Conservation (phyloP, 2,797 vertebrate genomes). For the Phoeniculus purpureus region DNA sequence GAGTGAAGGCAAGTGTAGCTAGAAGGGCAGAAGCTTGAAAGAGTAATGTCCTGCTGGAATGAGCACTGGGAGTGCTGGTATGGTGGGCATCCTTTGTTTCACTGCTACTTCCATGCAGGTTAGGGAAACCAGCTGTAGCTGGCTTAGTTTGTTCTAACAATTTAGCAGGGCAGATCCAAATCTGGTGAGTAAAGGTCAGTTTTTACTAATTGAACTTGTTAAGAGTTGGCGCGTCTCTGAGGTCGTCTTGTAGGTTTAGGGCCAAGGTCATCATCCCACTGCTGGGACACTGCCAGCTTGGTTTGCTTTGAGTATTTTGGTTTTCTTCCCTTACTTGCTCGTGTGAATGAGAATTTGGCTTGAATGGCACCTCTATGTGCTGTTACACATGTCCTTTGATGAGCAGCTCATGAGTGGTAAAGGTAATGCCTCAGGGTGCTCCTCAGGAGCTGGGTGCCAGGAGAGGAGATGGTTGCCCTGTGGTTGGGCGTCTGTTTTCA, state of each 20-base stretch:
- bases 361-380: background rate
- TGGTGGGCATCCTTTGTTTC: background rate
- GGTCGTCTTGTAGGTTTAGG: background rate
- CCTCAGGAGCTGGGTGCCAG: background rate
- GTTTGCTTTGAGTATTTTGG: background rate
- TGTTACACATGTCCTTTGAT: fast-evolving
- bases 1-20: background rate
- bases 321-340: background rate
- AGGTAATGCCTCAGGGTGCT: background rate
- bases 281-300: background rate
- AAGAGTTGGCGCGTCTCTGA: background rate
- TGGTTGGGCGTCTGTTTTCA: background rate
- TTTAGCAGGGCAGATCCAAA: background rate
- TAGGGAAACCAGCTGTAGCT: background rate
- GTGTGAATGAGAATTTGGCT: background rate
- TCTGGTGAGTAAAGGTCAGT: background rate
- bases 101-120: background rate
- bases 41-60: background rate
- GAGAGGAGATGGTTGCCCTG: background rate
- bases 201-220: background rate
- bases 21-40: background rate
- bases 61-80: background rate
- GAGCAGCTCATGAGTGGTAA: fast-evolving
- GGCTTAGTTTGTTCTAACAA: background rate
- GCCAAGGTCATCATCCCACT: background rate